These are phyloP conservation scores for Metallyticus violacea DNA, from an alignment of 2,888 invertebrate species.

Conservation along the genomic window DNA sequence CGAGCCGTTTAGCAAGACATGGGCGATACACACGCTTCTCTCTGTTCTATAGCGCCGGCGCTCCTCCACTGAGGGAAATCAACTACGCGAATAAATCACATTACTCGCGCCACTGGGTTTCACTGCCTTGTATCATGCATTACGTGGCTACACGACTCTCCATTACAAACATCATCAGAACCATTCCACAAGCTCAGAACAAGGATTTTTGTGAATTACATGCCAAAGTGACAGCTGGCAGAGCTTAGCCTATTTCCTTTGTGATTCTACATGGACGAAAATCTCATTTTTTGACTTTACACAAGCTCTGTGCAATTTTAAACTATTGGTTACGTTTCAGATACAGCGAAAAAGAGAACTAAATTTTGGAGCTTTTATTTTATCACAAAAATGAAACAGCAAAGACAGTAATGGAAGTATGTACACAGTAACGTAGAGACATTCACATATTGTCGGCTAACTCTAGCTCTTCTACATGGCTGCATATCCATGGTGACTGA, in stretches of 20 bases:
- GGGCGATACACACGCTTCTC: too few species aligned
- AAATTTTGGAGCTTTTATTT: too few species aligned
- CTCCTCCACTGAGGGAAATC: background rate
- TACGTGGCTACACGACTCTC: background rate
- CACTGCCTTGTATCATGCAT: background rate
- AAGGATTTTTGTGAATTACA: background rate
- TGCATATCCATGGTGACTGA: too few species aligned
- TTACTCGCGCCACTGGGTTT: background rate
- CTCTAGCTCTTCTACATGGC: too few species aligned
- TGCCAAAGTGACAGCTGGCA: background rate
- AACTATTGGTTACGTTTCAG: too few species aligned
- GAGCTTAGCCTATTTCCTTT: background rate
- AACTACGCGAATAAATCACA: background rate
- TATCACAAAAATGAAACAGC: too few species aligned
- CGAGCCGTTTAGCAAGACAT: background rate
- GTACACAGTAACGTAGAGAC: too few species aligned
- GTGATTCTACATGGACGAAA: background rate
- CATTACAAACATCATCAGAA: background rate
- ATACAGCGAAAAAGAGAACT: too few species aligned
- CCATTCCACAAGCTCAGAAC: background rate
- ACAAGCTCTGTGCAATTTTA: too few species aligned
- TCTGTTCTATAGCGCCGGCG: background rate
- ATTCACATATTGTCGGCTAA: too few species aligned
- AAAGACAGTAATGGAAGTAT: too few species aligned
- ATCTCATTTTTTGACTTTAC: background rate